Evolutionary conservation across 2,888 invertebrate genomes (phyloP), one percentile per base, ranked within the genome.

Genomic region (Andricus quercusramuli): DNA sequence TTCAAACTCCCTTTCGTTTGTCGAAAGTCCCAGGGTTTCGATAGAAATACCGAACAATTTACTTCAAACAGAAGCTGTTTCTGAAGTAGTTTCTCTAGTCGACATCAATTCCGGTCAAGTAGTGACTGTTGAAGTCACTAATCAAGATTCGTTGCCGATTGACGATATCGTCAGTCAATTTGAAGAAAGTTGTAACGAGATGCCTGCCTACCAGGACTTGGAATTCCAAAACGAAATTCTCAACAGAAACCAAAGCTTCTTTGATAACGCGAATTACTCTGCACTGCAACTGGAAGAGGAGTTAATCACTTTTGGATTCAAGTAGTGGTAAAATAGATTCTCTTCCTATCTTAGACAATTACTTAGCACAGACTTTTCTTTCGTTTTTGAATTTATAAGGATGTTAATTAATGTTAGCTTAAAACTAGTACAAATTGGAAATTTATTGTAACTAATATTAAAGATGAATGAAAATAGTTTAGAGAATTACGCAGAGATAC

Each of bases 61-160:
- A 29, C 29, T 66, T 20, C 74, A 20, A 59, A 22, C 76, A 1
- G 82, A 83, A 4, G 79, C 83, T 59, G 80, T 80, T 8, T 84
- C 89, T 37, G 89, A 90, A 77, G 83, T 90, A 82, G 84, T 90
- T 76, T 90, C 90, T 1, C 85, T 90, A 22, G 87, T 90, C 44
- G 89, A 90, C 80, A 82, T 88, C 37, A 89, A 88, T 79, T 88
- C 89, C 3, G 89, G 88, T 59, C 90, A 90, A 82, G 86, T 90
- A 20, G 87, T 90, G 15, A 89, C 90, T 3, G 87, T 90, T 9
- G 88, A 90, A 82, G 85, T 89, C 47, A 83, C 88, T 20, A 86
- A 82, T 65, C 87, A 88, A 22, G 88, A 87, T 79, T 85, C 86
- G 1, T 82, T 86, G 22, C 83, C 87, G 62, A 86, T 86, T 83